Evolutionary conservation across 2,113 vertebrate genomes (phyloP), one percentile per base, ranked within the genome.

Genomic region (Pachyramphus minor): DNA sequence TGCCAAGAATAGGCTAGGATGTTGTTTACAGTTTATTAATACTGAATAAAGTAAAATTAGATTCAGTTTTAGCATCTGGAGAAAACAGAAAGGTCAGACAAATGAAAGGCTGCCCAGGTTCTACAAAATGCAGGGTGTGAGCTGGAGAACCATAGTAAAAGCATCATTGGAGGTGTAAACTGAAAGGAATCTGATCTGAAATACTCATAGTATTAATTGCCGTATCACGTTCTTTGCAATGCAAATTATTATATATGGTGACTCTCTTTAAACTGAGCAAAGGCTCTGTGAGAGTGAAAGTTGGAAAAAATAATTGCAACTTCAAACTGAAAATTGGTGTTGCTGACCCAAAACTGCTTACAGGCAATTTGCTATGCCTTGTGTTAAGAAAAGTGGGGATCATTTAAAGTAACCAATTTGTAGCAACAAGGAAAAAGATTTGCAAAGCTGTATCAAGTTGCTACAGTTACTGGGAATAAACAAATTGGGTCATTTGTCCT

Each of bases 21-120:
- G 60, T 94, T 96, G 95, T 97, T 98, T 97, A 93, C 78, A 73
- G 69, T 92, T 96, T 96, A 96, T 97, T 97, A 97, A 96, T 97
- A 95, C 47, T 73, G 93, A 97, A 96, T 95, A 96, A 90, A 97
- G 88, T 89, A 74, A 93, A 95, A 93, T 95, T 87, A 92, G 88
- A 96, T 97, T 97, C 87, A 92, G 39, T 96, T 97, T 97, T 94
- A 95, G 73, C 80, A 94, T 96, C 67, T 96, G 93, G 89, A 98
- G 96, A 89, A 88, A 84, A 91, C 68, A 93, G n/a, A 98, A 97
- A 97, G 87, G 77, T 91, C 93, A 95, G 82, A n/a, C 45, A 95
- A 90, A 91, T 97, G 90, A 83, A 93, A 95, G 45, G 44, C 84
- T 95, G 81, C 90, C 69, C 63, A 67, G 28, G 33, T 59, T 89